Percentiles rank a stretch among this genome's conserved stretches.
Evolutionary conservation across 2,113 vertebrate species (phyloP).

Genomic region (Glaucidium brasilianum): DNA sequence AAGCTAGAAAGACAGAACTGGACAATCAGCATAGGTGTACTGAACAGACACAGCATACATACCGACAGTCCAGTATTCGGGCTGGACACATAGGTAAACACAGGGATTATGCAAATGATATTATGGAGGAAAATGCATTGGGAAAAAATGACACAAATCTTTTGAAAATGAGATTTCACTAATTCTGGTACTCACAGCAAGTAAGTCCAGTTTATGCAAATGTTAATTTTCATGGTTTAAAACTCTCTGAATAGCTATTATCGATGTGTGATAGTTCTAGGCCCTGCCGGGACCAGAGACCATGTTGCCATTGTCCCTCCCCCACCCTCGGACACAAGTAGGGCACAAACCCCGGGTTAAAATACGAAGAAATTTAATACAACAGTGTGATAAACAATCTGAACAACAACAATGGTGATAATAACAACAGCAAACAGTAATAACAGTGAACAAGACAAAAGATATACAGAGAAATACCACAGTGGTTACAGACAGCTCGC

Average conservation of each 20-base stretch:
- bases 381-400: too few species aligned
- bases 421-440: too few species aligned
- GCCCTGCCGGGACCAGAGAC: too few species aligned
- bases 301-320: too few species aligned
- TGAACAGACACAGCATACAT: not conserved
- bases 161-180: not conserved
- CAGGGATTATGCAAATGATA: not conserved
- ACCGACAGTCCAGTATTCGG: not conserved
- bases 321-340: too few species aligned
- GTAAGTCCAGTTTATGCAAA: not conserved
- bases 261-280: too few species aligned
- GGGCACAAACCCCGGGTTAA: too few species aligned
- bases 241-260: not conserved
- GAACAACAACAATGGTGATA: too few species aligned
- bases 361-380: too few species aligned
- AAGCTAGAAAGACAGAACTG: not conserved
- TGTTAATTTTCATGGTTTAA: not conserved
- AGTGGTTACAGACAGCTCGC: too few species aligned
- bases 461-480: too few species aligned
- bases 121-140: not conserved
- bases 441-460: too few species aligned
- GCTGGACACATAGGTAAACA: not conserved
- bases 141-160: not conserved
- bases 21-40: not conserved
- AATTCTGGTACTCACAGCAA: not conserved